Evolutionary conservation across 1,140 invertebrate genomes (phyloP).

Genomic region (Zelostemma sp.): DNA sequence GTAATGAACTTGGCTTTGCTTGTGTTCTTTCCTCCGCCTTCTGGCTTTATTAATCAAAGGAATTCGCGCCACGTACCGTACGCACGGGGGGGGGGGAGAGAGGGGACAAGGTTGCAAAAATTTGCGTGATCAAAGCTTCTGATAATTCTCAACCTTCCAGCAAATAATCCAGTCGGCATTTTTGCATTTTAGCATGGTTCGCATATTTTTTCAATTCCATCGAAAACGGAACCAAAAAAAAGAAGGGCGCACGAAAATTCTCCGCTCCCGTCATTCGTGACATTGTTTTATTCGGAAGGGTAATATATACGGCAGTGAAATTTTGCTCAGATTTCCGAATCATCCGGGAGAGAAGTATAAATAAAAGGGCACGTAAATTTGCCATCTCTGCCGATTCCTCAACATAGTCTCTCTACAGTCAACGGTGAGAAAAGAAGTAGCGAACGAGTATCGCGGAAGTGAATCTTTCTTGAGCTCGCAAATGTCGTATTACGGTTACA

Average conservation of each 20-base stretch:
- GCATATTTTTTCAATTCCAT: background rate
- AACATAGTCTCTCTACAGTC: slow-evolving; percentile 18
- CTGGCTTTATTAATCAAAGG: slow-evolving; percentile 38
- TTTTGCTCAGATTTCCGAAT: slow-evolving; percentile 2
- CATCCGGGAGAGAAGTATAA: background rate
- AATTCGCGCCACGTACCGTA: slow-evolving; percentile 25
- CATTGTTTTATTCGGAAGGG: too few relatives aligned
- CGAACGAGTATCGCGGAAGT: slow-evolving; percentile 17
- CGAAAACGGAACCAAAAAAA: background rate
- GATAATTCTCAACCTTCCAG: background rate
- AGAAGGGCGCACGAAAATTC: background rate
- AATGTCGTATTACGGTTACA: slow-evolving; percentile 36
- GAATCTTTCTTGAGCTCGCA: slow-evolving; percentile 29
- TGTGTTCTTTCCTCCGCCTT: slow-evolving; percentile 2
- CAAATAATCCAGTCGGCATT: background rate
- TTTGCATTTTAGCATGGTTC: too few relatives aligned
- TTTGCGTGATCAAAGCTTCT: background rate
- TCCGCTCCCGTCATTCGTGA: too few relatives aligned
- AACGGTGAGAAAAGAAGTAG: slow-evolving; percentile 19
- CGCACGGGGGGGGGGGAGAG: slow-evolving; percentile 16
- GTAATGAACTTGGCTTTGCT: slow-evolving; percentile 23
- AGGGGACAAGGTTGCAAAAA: slow-evolving; percentile 5
- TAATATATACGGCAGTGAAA: too few relatives aligned
- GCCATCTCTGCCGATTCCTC: slow-evolving; percentile 14
- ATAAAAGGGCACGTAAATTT: slow-evolving; percentile 18